phyloP scores from a whole-genome alignment of 35 echinoderm and acorn worm species.

The Stichopus chloronotus region DNA sequence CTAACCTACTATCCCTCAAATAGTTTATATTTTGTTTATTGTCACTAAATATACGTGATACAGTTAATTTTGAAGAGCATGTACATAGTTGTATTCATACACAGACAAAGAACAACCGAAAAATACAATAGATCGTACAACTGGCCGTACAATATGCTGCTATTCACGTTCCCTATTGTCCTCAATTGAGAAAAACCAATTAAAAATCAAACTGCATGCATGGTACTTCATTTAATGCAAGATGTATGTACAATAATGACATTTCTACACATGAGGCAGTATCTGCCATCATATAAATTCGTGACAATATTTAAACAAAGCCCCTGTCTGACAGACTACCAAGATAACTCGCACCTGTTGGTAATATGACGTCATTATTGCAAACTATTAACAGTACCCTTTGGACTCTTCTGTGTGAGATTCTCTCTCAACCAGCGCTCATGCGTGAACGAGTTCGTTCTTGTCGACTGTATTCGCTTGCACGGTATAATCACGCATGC shows the following conservation, averaged over 20 bases:
- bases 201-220: neutral
- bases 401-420: constrained; percentile 17
- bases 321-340: neutral
- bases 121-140: too few species aligned
- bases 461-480: neutral
- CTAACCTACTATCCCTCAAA: too few species aligned
- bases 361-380: neutral
- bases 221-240: neutral
- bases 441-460: neutral
- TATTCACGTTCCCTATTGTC: neutral
- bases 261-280: neutral
- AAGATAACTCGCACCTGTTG: neutral
- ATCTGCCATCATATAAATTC: neutral
- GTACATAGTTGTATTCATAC: too few species aligned
- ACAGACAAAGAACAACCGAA: too few species aligned
- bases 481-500: neutral
- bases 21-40: too few species aligned
- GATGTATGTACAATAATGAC: neutral
- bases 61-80: too few species aligned
- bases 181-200: neutral
- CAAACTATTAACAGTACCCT: constrained; percentile 26
- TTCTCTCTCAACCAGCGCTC: neutral
- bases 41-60: too few species aligned
- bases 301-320: neutral
- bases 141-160: neutral